Conservation (phyloP, 2,797 vertebrate species). For the Aplochiton taeniatus region DNA sequence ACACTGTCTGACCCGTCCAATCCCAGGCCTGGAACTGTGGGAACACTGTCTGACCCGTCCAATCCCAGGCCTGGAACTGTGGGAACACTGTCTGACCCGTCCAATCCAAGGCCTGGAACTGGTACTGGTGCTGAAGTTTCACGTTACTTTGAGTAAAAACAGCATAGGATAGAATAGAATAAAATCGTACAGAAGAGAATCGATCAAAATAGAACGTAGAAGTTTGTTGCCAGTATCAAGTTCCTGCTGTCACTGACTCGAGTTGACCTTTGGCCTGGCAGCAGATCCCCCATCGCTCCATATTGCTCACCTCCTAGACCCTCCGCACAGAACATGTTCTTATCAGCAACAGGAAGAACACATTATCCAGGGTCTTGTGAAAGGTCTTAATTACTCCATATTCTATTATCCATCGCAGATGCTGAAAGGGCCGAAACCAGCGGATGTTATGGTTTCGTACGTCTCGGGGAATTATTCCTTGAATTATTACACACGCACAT, state of each 20-base stretch:
- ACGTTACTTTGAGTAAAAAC: too few relatives aligned
- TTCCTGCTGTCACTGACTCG: not conserved
- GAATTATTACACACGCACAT: constrained; percentile 64
- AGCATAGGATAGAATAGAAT: not conserved
- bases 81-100: not conserved
- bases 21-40: not conserved
- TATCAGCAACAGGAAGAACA: constrained; percentile 50
- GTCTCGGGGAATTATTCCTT: constrained; percentile 63
- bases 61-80: not conserved
- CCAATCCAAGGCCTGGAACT: not conserved
- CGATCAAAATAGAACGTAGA: too few relatives aligned
- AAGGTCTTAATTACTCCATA: constrained; percentile 58
- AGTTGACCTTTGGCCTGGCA: too few relatives aligned
- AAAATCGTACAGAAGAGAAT: constrained; percentile 7
- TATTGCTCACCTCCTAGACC: too few relatives aligned
- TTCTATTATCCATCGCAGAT: constrained; percentile 71
- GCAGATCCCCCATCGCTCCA: too few relatives aligned
- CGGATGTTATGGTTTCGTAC: constrained; percentile 70
- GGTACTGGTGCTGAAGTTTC: too few relatives aligned
- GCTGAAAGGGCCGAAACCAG: constrained; percentile 67
- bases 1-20: not conserved
- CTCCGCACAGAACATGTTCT: too few relatives aligned
- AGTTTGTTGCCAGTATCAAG: too few relatives aligned
- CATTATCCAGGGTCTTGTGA: constrained; percentile 43
- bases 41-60: not conserved